Conservation (phyloP, 2,113 vertebrate genomes). For the Geococcyx californianus region DNA sequence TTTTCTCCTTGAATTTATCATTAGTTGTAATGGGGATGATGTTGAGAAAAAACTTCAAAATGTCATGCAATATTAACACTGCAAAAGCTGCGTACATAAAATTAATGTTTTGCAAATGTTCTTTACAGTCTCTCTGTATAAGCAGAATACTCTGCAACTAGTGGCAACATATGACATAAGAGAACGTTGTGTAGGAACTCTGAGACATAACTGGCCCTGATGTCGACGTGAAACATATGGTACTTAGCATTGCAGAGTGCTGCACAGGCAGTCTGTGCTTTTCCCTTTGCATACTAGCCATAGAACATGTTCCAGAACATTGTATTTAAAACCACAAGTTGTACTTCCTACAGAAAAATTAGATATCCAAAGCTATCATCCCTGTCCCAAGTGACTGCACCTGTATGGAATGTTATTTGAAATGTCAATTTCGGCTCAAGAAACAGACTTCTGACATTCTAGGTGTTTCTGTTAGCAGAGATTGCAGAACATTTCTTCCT, state of each 20-base stretch:
- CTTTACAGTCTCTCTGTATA: not conserved
- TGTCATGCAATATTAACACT: not conserved
- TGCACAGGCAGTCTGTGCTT: not conserved
- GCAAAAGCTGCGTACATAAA: not conserved
- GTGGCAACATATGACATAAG: not conserved
- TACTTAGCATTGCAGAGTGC: not conserved
- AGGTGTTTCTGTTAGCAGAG: not conserved
- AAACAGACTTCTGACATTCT: not conserved
- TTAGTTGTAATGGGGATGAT: not conserved
- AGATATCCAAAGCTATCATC: not conserved
- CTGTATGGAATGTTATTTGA: not conserved
- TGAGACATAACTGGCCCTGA: not conserved
- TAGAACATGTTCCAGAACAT: not conserved
- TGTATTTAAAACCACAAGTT: not conserved
- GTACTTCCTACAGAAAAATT: not conserved
- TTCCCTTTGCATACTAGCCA: not conserved
- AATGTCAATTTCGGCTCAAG: not conserved
- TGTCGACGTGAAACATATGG: not conserved
- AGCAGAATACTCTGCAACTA: not conserved
- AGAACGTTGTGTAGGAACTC: not conserved
- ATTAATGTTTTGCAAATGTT: not conserved
- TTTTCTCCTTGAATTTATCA: conserved; percentile 6
- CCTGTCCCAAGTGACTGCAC: not conserved
- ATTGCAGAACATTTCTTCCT: not conserved
- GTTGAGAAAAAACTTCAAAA: not conserved